Conservation (phyloP, 2,888 invertebrate genomes). For the Trimorus sp. region DNA sequence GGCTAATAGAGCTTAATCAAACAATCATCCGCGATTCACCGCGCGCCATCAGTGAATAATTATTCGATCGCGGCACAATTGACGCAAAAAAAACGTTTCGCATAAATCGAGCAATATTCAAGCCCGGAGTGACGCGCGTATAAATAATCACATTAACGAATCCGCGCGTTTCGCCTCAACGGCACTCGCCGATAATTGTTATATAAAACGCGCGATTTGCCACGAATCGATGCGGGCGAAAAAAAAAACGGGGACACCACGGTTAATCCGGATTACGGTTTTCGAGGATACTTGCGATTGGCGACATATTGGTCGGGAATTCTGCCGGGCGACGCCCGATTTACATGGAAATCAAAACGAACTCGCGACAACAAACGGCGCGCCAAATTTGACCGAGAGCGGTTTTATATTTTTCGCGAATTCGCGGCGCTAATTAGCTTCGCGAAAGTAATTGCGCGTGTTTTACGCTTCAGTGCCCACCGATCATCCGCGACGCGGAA, state of each 20-base stretch:
- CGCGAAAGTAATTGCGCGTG: neutral
- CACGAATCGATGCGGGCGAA: constrained; percentile 33
- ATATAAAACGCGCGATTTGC: constrained; percentile 19
- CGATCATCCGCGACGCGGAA: no score
- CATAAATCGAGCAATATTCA: constrained; percentile 7
- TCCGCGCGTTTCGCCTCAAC: neutral
- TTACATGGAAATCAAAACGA: constrained; percentile 49
- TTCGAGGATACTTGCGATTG: constrained; percentile 33
- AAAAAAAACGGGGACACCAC: neutral
- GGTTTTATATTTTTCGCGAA: constrained; percentile 15
- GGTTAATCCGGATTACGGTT: constrained; percentile 42
- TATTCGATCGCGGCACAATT: no score
- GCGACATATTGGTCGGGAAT: constrained; percentile 31
- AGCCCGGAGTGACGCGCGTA: neutral
- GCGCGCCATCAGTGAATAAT: no score
- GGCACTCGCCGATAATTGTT: constrained; percentile 24
- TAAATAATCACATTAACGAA: constrained; percentile 29
- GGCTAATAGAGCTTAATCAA: no score
- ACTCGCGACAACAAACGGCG: constrained; percentile 15
- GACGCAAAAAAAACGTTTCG: neutral
- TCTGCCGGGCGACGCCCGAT: constrained; percentile 22
- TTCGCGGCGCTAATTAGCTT: constrained; percentile 4
- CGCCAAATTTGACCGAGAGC: constrained; percentile 11
- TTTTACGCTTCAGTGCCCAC: no score
- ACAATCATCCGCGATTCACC: no score